phyloP scores from a whole-genome alignment of 2,113 vertebrate species.

The Todiramphus chloris region DNA sequence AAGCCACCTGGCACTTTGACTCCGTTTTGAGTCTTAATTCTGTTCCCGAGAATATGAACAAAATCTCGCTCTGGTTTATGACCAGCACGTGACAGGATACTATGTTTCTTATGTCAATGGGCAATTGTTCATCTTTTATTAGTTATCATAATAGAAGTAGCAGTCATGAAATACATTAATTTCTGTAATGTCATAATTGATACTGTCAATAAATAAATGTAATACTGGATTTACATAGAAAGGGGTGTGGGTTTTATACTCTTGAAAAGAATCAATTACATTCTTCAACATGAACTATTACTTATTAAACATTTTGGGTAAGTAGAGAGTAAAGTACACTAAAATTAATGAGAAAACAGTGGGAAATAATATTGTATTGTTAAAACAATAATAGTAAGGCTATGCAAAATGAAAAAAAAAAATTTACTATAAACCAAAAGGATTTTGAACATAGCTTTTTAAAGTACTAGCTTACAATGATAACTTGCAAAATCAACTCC shows the following conservation, averaged over 20 bases:
- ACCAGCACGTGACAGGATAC: neutral
- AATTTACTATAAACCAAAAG: neutral
- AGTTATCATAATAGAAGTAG: neutral
- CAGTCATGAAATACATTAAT: neutral
- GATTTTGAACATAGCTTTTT: neutral
- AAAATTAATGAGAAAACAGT: neutral
- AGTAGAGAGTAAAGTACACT: neutral
- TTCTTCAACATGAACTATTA: neutral
- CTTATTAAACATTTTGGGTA: neutral
- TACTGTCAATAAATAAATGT: neutral
- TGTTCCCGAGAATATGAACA: no score
- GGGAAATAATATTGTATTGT: neutral
- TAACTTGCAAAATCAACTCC: neutral
- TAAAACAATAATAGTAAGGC: neutral
- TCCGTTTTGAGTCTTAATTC: no score
- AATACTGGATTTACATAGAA: neutral
- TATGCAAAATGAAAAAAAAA: neutral
- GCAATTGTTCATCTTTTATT: neutral
- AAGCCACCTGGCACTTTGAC: no score
- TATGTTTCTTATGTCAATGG: neutral
- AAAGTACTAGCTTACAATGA: neutral
- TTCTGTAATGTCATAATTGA: neutral
- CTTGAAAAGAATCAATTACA: neutral
- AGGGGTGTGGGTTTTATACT: neutral
- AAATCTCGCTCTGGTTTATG: no score